Conservation (phyloP, 2,797 vertebrate genomes). For the Botia almorhae region DNA sequence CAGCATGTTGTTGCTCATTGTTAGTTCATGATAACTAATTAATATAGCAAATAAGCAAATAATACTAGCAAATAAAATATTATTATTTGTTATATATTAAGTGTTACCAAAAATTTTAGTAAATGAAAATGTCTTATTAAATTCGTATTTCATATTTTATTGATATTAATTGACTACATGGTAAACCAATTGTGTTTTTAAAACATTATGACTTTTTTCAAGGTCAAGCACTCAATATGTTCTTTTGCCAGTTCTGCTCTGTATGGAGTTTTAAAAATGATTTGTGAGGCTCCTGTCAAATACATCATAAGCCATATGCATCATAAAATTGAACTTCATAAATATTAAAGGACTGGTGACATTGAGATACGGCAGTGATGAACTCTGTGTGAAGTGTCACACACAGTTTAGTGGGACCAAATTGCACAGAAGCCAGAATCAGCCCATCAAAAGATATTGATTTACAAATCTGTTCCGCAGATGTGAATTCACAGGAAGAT, state of each 20-base stretch:
- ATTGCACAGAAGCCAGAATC: constrained; percentile 13
- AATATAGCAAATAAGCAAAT: too few species aligned
- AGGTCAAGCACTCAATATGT: constrained; percentile 37
- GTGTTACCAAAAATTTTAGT: not conserved
- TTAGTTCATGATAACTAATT: too few species aligned
- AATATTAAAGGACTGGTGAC: constrained; percentile 21
- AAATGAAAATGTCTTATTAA: not conserved
- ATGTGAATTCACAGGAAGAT: constrained; percentile 20
- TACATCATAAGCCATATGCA: constrained; percentile 15
- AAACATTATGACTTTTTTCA: not conserved
- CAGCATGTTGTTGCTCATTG: too few species aligned
- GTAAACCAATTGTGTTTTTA: not conserved
- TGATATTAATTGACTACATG: not conserved
- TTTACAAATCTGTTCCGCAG: constrained; percentile 4
- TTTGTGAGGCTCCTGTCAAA: constrained; percentile 24
- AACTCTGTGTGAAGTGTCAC: constrained; percentile 2
- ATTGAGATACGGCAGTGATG: constrained; percentile 27
- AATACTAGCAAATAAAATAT: too few species aligned
- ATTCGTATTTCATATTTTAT: not conserved
- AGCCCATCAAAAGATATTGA: not conserved
- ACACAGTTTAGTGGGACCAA: not conserved
- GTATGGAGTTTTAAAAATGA: not conserved
- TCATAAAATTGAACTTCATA: constrained; percentile 5
- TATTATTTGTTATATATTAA: too few species aligned
- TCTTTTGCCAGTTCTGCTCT: constrained; percentile 17